These are phyloP conservation scores for Mercenaria mercenaria DNA, from an alignment of 1,140 invertebrate species.

Conservation along the genomic window DNA sequence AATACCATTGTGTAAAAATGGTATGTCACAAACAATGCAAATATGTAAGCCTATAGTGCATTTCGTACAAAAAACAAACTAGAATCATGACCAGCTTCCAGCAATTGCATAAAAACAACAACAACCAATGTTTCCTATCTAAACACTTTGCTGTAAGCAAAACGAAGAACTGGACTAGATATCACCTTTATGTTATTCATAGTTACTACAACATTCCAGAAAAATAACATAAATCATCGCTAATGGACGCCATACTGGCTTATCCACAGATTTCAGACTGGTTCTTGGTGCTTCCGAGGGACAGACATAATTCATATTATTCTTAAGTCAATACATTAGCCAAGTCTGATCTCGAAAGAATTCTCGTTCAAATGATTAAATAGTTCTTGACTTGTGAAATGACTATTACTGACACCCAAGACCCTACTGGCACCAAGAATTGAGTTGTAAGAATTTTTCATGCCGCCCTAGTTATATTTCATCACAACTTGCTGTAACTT, in stretches of 20 bases:
- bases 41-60: too few relatives aligned
- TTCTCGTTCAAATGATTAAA: conserved; percentile 45
- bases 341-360: background rate
- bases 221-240: too few relatives aligned
- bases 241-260: too few relatives aligned
- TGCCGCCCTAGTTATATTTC: conserved; percentile 37
- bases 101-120: background rate
- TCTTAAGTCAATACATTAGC: background rate
- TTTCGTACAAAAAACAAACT: too few relatives aligned
- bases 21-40: too few relatives aligned
- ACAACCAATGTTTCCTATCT: background rate
- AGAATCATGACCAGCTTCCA: too few relatives aligned
- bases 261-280: background rate
- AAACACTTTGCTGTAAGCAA: too few relatives aligned
- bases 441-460: conserved; percentile 56
- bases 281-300: background rate
- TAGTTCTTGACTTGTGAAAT: conserved; percentile 12
- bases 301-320: background rate
- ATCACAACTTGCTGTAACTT: background rate
- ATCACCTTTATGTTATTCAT: too few relatives aligned
- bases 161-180: too few relatives aligned
- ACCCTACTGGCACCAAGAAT: conserved; percentile 32
- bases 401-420: conserved; percentile 9
- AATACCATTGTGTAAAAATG: too few relatives aligned
- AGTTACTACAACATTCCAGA: too few relatives aligned